phyloP scores from a whole-genome alignment of 2,888 invertebrate species.

The Thereva unica region DNA sequence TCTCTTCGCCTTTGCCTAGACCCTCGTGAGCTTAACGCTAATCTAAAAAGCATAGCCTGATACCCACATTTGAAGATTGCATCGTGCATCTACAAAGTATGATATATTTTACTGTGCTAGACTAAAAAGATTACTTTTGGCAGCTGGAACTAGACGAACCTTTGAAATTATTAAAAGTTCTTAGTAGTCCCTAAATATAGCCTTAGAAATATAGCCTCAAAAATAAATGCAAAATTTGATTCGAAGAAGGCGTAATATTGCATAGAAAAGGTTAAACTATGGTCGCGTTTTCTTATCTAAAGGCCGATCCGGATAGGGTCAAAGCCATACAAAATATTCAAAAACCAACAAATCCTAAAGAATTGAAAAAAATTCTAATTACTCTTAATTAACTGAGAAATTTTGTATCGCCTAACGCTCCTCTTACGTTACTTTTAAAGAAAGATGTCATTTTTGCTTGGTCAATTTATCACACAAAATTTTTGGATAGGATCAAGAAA shows the following conservation, averaged over 20 bases:
- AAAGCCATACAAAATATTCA: constrained; percentile 30
- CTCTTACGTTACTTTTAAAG: neutral
- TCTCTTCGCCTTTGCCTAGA: constrained; percentile 46
- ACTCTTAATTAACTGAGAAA: constrained; percentile 40
- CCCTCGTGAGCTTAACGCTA: constrained; percentile 45
- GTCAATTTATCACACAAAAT: too few species aligned
- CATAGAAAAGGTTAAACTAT: constrained; percentile 45
- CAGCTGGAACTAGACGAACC: constrained; percentile 43
- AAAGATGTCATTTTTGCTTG: too few species aligned
- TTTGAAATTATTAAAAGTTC: constrained; percentile 48
- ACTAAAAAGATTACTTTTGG: constrained; percentile 43
- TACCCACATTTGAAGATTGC: constrained; percentile 44
- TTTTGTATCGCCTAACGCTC: neutral
- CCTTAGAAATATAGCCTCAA: constrained; percentile 45
- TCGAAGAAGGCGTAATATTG: constrained; percentile 40
- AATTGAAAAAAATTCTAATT: constrained; percentile 36
- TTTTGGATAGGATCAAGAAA: too few species aligned
- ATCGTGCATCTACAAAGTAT: constrained; percentile 41
- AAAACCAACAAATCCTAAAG: constrained; percentile 29
- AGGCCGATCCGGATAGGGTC: constrained; percentile 38
- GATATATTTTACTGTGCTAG: constrained; percentile 44
- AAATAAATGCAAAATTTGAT: constrained; percentile 48
- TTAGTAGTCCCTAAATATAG: constrained; percentile 43
- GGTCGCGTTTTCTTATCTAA: constrained; percentile 41
- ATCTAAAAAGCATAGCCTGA: constrained; percentile 42